Evolutionary conservation across 2,888 invertebrate genomes (phyloP).

Genomic region (Cephus pygmeus): DNA sequence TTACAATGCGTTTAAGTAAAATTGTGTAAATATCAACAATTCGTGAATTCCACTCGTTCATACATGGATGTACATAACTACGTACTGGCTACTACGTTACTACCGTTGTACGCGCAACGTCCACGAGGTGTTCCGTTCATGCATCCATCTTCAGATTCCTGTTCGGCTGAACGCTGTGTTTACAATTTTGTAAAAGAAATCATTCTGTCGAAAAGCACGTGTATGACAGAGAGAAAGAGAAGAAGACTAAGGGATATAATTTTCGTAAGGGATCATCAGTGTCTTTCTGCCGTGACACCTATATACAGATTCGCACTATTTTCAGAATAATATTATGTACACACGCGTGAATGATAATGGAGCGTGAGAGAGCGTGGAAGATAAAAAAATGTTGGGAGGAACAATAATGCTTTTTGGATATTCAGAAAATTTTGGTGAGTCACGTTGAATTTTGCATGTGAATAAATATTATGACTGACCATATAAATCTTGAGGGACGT

Average conservation of each 20-base stretch:
- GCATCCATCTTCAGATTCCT: background rate
- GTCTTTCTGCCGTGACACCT: background rate
- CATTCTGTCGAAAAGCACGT: background rate
- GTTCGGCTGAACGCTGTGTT: background rate
- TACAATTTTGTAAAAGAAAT: background rate
- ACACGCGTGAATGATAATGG: background rate
- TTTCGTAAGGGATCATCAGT: background rate
- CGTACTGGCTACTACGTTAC: slow-evolving; percentile 4
- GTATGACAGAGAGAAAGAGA: background rate
- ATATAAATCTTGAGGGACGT: background rate
- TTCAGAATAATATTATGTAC: background rate
- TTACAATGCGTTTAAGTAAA: background rate
- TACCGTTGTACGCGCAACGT: background rate
- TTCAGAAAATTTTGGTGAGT: background rate
- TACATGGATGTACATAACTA: background rate
- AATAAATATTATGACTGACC: background rate
- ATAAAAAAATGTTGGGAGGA: background rate
- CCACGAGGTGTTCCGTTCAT: slow-evolving; percentile 4
- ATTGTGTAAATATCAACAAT: background rate
- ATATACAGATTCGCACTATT: background rate
- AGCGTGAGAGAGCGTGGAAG: background rate
- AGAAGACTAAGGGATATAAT: background rate
- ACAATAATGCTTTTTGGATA: background rate
- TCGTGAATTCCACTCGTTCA: background rate
- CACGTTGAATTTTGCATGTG: background rate